Evolutionary conservation across 2,113 vertebrate genomes (phyloP).

Genomic region (Chlamydotis undulata): DNA sequence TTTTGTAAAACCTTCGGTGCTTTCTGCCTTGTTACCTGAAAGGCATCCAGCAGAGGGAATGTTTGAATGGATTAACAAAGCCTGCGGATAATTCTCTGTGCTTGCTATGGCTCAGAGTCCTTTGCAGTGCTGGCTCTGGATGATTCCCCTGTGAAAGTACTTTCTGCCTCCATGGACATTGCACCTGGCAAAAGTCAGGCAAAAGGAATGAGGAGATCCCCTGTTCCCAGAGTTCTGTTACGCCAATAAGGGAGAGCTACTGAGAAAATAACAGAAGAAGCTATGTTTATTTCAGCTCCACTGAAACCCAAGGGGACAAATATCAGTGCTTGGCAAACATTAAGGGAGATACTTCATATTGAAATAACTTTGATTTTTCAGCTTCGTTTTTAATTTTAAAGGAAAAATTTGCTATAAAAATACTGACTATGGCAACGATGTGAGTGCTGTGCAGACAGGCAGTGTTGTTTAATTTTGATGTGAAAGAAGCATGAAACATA

Average conservation of each 20-base stretch:
- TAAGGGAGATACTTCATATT: background rate
- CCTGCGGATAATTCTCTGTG: background rate
- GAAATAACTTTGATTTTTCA: background rate
- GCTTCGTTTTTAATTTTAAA: background rate
- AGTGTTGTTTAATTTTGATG: background rate
- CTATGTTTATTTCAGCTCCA: constrained; percentile 15
- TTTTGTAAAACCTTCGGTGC: background rate
- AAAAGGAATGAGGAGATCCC: background rate
- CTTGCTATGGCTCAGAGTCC: background rate
- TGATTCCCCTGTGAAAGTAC: background rate
- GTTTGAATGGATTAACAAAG: background rate
- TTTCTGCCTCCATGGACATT: background rate
- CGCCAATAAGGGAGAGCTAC: background rate
- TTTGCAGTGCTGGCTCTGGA: background rate
- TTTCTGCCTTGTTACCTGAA: constrained; percentile 1
- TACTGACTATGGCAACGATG: background rate
- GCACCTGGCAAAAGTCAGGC: background rate
- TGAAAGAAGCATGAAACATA: background rate
- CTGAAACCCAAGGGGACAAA: background rate
- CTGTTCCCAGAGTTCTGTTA: background rate
- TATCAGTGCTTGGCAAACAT: background rate
- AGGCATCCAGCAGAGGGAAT: background rate
- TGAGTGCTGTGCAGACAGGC: background rate
- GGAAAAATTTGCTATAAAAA: background rate
- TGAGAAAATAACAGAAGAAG: background rate